These are phyloP conservation scores for Drosophila rhopaloa DNA, from an alignment of 1,140 invertebrate species.

Conservation along the genomic window DNA sequence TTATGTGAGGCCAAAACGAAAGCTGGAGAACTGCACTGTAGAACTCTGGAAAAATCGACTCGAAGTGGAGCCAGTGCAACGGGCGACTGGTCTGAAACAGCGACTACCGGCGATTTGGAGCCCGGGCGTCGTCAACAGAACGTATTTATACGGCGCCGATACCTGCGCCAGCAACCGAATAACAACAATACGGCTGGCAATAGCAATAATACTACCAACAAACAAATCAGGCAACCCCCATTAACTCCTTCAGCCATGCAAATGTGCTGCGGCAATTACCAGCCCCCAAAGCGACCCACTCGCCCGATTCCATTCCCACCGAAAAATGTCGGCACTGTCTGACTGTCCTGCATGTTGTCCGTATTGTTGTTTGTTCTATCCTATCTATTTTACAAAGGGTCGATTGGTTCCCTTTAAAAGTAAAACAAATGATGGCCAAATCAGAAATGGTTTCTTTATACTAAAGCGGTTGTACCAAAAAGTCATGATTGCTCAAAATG, in stretches of 20 bases:
- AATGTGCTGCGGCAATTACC: constrained; percentile 78
- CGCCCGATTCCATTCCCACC: constrained; percentile 17
- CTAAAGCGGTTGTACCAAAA: neutral
- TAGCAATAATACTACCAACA: constrained; percentile 48
- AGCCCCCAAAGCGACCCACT: constrained; percentile 29
- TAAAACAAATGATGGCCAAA: no score
- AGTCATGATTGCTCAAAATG: neutral
- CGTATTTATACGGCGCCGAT: constrained; percentile 72
- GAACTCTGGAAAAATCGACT: constrained; percentile 37
- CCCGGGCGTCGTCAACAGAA: constrained; percentile 51
- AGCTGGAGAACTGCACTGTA: constrained; percentile 12
- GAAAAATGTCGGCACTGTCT: constrained; percentile 56
- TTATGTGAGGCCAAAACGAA: constrained; percentile 25
- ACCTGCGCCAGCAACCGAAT: constrained; percentile 55
- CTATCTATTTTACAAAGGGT: constrained; percentile 1
- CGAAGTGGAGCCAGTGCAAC: constrained; percentile 43
- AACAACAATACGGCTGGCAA: constrained; percentile 44
- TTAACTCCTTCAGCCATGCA: constrained; percentile 81
- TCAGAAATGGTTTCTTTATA: no score
- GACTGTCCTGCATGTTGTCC: constrained; percentile 65
- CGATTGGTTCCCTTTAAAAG: neutral
- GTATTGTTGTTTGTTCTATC: constrained; percentile 16
- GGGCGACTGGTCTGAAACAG: constrained; percentile 54
- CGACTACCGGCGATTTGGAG: constrained; percentile 78
- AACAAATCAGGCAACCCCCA: constrained; percentile 78